Percentiles rank a stretch among this genome's conserved stretches.
phyloP scores from a whole-genome alignment of 2,797 vertebrate genomes.

The Pristis pectinata region DNA sequence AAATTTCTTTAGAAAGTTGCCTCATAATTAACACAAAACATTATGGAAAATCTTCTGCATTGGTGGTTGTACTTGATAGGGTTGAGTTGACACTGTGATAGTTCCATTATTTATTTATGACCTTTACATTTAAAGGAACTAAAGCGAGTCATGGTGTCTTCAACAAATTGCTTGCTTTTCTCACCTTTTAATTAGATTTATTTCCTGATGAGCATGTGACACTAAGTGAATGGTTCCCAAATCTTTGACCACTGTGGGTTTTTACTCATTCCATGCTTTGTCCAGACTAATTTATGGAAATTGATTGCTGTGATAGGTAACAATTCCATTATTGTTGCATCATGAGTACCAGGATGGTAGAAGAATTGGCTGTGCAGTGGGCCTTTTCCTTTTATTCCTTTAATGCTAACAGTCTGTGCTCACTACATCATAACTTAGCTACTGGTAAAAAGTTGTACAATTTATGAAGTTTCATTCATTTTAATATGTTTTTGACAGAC shows the following conservation, averaged over 20 bases:
- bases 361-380: background rate
- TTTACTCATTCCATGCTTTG: background rate
- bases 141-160: background rate
- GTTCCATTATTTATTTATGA: background rate
- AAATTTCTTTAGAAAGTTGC: background rate
- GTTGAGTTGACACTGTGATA: background rate
- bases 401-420: background rate
- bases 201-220: background rate
- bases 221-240: background rate
- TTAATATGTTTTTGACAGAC: background rate
- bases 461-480: background rate
- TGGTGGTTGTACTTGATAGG: background rate
- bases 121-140: background rate
- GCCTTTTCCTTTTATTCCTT: background rate
- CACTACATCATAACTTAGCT: background rate
- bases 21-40: background rate
- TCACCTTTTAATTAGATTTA: background rate
- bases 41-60: background rate
- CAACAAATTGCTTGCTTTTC: background rate
- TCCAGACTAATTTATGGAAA: background rate
- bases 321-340: background rate
- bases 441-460: background rate
- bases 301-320: background rate
- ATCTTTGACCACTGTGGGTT: background rate
- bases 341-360: background rate